Evolutionary conservation across 2,113 vertebrate species (phyloP), one percentile per base, ranked within the genome.

Genomic region (Colaptes auratus): DNA sequence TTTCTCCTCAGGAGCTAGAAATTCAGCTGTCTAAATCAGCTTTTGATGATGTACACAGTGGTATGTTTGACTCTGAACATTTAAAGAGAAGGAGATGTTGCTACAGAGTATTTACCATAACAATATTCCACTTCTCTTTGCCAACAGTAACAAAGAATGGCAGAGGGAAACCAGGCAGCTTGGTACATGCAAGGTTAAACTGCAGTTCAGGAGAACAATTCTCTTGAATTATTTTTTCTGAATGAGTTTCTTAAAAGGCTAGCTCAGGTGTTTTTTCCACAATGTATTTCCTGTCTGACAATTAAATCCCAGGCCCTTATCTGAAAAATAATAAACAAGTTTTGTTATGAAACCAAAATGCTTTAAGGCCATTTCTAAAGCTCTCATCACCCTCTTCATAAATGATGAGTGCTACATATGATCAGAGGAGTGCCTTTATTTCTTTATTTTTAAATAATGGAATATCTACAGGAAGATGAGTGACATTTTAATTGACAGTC

Each of bases 21-120:
- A 89, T 36, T 95, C 89, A 89, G 75, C 84, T 73, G 52, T 88
- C 81, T 94, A 95, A 90, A 96, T 93, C 91, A 93, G 81, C 59
- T 69, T 92, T 92, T 96, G 95, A 96, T 93, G 89, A 83, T 93
- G 75, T 90, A 94, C 93, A 58, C 82, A 90, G 90, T 91, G 60
- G 80, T 83, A 60, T 58, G 33, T 81, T 96, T 88, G 65, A 78
- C 53, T 90, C 58, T 27, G 30, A 94, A 76, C 4, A 0, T 80
- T 95, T 80, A 82, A 79, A 87, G 39, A 52, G 79, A 80, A 66
- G 9, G 65, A 91, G n/a, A 74, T 44, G 28, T 77, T 90, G 52
- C 72, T 85, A 64, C 36, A 72, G 25, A 3, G 2, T 55, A 80
- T 92, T 93, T 95, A 77, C 82, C 60, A 46, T 46, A 89, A 89